phyloP scores from a whole-genome alignment of 2,888 invertebrate species.

The Teleiodes luculella region DNA sequence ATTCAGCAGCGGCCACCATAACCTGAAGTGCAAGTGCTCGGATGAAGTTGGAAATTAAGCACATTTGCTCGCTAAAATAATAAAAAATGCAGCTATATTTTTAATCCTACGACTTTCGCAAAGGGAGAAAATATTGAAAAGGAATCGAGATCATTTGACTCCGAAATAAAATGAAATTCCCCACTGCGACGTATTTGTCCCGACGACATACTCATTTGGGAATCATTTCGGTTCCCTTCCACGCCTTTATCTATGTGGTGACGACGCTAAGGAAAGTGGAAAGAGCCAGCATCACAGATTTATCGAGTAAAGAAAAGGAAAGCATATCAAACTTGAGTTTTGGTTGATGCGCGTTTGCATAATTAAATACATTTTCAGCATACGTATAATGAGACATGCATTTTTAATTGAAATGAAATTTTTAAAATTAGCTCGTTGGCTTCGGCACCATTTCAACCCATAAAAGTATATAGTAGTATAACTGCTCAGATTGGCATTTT shows the following conservation, averaged over 20 bases:
- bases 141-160: not conserved
- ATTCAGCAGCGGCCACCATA: not conserved
- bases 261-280: not conserved
- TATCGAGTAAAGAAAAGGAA: too few species aligned
- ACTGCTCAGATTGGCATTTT: too few species aligned
- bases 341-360: not conserved
- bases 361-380: too few species aligned
- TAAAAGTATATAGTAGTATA: too few species aligned
- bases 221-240: conserved; percentile 2
- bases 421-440: too few species aligned
- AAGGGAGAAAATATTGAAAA: not conserved
- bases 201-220: conserved; percentile 8
- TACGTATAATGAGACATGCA: too few species aligned
- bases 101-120: not conserved
- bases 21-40: not conserved
- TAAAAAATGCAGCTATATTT: not conserved
- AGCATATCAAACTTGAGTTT: not conserved
- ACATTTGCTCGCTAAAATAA: not conserved
- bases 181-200: conserved; percentile 7
- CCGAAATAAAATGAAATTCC: not conserved
- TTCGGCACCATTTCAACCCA: too few species aligned
- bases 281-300: too few species aligned
- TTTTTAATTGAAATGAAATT: too few species aligned
- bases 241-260: conserved; percentile 8
- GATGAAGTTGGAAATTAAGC: not conserved